Conservation (phyloP, 2,888 invertebrate species). For the Leptinotarsa peninsularis region DNA sequence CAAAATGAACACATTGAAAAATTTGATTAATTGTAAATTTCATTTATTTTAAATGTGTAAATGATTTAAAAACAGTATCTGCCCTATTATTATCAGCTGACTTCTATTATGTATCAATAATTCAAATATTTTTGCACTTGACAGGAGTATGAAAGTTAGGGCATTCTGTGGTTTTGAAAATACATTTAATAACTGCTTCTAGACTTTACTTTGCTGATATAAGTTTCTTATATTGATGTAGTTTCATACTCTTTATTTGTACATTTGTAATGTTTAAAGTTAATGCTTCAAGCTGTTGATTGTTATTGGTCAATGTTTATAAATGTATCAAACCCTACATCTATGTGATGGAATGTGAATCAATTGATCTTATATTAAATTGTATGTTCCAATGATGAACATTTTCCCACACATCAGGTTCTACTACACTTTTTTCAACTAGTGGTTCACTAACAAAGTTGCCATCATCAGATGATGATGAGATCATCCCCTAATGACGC, state of each 20-base stretch:
- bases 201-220: neutral
- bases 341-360: too few relatives aligned
- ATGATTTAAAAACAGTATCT: neutral
- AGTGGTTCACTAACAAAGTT: too few relatives aligned
- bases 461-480: too few relatives aligned
- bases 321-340: neutral
- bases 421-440: too few relatives aligned
- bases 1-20: slow-evolving; percentile 3
- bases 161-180: neutral
- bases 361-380: too few relatives aligned
- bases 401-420: too few relatives aligned
- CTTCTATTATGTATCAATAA: neutral
- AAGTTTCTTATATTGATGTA: neutral
- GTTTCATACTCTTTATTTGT: neutral
- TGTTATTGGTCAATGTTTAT: neutral
- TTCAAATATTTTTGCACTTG: neutral
- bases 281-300: neutral
- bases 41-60: neutral
- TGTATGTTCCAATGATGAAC: too few relatives aligned
- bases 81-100: neutral
- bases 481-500: too few relatives aligned
- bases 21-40: neutral
- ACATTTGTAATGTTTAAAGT: neutral
- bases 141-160: neutral
- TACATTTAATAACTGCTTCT: neutral